phyloP scores from a whole-genome alignment of 2,113 vertebrate species.

The Upupa epops region DNA sequence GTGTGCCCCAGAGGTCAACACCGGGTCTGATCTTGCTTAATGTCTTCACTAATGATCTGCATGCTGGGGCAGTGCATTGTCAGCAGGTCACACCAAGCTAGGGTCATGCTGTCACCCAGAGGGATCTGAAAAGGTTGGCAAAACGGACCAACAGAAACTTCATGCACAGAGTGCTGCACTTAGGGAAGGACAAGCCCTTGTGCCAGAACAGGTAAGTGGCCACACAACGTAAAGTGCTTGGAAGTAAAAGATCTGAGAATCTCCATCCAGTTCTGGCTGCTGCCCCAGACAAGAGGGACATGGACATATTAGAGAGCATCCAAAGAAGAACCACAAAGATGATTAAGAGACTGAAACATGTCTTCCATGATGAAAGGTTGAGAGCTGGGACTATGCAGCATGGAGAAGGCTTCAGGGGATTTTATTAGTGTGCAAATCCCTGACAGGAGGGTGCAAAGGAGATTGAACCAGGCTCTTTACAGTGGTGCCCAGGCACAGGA shows the following conservation, averaged over 20 bases:
- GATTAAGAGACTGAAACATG: not conserved
- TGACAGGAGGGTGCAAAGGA: not conserved
- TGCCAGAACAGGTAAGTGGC: not conserved
- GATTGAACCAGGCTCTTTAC: not conserved
- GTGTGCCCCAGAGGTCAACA: not conserved
- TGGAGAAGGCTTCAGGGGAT: not conserved
- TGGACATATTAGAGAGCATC: not conserved
- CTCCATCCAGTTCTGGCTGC: not conserved
- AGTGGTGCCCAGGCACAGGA: not conserved
- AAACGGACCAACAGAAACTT: not conserved
- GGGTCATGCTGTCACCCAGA: not conserved
- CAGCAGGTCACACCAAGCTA: too few relatives aligned
- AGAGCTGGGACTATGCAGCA: not conserved
- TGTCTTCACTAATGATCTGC: not conserved
- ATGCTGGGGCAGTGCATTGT: not conserved
- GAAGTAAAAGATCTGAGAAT: not conserved
- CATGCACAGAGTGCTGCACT: not conserved
- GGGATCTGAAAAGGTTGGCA: not conserved
- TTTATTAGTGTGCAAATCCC: not conserved
- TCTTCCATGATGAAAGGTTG: not conserved
- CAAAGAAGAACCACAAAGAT: not conserved
- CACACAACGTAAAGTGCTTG: not conserved
- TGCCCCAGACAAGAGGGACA: not conserved
- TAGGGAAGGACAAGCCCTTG: not conserved
- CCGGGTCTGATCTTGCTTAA: not conserved